Evolutionary conservation across 2,888 invertebrate species (phyloP).

Genomic region (Leptothorax acervorum): DNA sequence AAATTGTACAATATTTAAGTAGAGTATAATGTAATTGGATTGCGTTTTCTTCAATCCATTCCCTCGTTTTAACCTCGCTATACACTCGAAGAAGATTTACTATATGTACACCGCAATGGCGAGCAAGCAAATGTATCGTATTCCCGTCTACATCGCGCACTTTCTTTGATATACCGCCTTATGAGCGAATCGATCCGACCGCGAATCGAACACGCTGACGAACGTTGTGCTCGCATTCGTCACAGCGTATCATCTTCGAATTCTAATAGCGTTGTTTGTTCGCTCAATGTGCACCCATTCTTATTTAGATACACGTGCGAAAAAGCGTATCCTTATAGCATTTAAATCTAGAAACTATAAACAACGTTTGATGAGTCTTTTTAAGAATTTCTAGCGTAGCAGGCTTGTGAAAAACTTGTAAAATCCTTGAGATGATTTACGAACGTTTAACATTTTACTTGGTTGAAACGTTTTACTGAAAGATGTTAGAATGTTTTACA

Average conservation of each 20-base stretch:
- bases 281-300: background rate
- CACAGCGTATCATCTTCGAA: background rate
- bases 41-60: background rate
- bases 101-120: background rate
- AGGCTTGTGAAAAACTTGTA: background rate
- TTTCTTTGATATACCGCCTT: background rate
- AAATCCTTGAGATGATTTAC: background rate
- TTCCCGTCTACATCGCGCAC: background rate
- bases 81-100: too few species aligned
- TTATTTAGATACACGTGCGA: background rate
- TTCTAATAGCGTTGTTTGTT: background rate
- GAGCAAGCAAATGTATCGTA: background rate
- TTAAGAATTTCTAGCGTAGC: background rate
- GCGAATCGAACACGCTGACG: background rate
- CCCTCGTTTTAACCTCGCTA: background rate
- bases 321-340: background rate
- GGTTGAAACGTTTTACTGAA: background rate
- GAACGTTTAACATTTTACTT: background rate
- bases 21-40: background rate
- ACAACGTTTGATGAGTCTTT: background rate
- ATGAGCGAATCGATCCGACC: background rate
- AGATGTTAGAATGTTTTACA: background rate
- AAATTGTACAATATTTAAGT: background rate
- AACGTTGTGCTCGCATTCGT: background rate
- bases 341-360: background rate